Base-by-base conservation (phyloP, 2,888 invertebrate species). In the Aleiodes leptofemur region DNA sequence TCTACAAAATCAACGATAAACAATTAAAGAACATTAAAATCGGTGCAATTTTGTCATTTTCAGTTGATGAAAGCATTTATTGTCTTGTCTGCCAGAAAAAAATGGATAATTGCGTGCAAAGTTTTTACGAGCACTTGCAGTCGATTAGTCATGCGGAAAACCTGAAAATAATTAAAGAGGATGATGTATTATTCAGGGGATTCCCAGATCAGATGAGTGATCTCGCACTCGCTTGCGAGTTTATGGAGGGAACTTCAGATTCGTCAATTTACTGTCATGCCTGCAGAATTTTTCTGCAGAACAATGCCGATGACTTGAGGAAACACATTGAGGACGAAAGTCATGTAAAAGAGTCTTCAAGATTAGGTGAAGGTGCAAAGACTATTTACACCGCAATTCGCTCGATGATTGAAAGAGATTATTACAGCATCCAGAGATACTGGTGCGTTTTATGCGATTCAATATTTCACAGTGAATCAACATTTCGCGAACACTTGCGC, bases 41-140 rank as follows among this genome's bases (percentile, higher is more conserved):
- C 2, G 76, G 78, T 13, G 51, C 74, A 50, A 56, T 9, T 14
- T 14, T 77, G 1, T 72, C 64, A 7, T 11, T 74, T 7, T 50
- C 71, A 4, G 11, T 73, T n/a, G 76, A 78, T 11, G 7, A 72
- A 8, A 72, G n/a, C 0, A 64, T 76, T 48, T 80, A 80, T 5
- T 86, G 86, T 61, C 77, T 86, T 31, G 73, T 83, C 14, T 86
- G 86, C 73, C 79, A 80, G 13, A 74, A 73, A 71, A 77, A 61
- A 13, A 73, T 83, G 5, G 7, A 50, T 0, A 81, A 77, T 68
- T 79, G 81, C 6, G 29, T 77, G 0, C 78, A 79, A 50, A 72
- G 68, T 23, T 79, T 80, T 50, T 82, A 82, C 73, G 85, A 84
- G 53, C 86, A 86, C 74, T 79, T 84, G 13, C 74, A 79, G 4